A percentile compares a stretch with the other conserved stretches of the same genome.
Evolutionary conservation across 2,797 vertebrate species (phyloP).

Genomic region (Pseudomugil gertrudae): DNA sequence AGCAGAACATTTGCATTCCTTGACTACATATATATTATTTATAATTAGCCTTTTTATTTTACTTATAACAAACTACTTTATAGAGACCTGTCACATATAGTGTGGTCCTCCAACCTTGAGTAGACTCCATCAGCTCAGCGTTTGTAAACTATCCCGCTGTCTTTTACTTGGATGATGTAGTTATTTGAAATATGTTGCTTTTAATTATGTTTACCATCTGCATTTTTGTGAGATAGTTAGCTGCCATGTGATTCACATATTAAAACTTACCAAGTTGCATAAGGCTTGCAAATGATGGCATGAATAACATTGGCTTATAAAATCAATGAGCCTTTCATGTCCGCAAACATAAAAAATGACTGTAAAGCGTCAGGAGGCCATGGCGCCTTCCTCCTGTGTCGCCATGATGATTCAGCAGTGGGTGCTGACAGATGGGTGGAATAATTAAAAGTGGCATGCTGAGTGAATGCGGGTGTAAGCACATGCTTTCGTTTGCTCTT

Average conservation of each 20-base stretch:
- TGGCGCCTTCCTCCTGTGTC: constrained; percentile 43
- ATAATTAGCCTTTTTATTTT: too few species aligned
- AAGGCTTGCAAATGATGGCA: not conserved
- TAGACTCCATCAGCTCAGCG: too few species aligned
- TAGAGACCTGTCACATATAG: too few species aligned
- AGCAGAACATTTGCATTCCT: too few species aligned
- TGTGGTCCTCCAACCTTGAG: too few species aligned
- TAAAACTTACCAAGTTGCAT: not conserved
- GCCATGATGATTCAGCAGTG: constrained; percentile 60
- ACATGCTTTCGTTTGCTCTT: constrained; percentile 46
- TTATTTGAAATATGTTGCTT: not conserved
- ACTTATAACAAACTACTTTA: too few species aligned
- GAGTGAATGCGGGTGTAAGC: constrained; percentile 43
- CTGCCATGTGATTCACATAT: not conserved
- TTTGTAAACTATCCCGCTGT: too few species aligned
- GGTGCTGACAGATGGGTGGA: constrained; percentile 64
- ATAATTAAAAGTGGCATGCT: constrained; percentile 70
- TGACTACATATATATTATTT: too few species aligned
- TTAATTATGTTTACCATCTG: not conserved
- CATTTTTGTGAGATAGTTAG: not conserved
- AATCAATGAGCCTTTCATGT: constrained; percentile 66
- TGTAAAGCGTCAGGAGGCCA: constrained; percentile 38
- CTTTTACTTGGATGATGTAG: not conserved
- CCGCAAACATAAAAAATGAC: constrained; percentile 55
- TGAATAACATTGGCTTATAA: constrained; percentile 15